Percentiles rank a stretch among this genome's conserved stretches.
phyloP scores from a whole-genome alignment of 2,113 vertebrate genomes.

The Stigmatopora nigra region DNA sequence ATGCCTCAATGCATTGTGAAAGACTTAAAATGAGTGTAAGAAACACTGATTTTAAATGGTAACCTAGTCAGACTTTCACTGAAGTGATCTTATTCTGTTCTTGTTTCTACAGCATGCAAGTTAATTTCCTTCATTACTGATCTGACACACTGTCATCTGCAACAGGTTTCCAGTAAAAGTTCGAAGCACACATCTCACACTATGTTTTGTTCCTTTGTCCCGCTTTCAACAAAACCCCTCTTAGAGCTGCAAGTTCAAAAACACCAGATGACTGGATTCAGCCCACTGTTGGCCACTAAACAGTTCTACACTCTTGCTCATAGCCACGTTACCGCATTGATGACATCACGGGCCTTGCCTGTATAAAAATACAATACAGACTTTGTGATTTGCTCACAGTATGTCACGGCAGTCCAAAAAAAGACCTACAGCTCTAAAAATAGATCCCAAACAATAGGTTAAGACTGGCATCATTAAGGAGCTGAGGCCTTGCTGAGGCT shows the following conservation, averaged over 20 bases:
- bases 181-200: neutral
- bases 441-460: conserved; percentile 56
- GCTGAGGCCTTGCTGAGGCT: conserved; percentile 41
- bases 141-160: neutral
- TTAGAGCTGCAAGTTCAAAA: conserved; percentile 12
- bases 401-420: conserved; percentile 48
- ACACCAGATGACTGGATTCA: conserved; percentile 28
- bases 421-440: conserved; percentile 48
- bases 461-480: conserved; percentile 44
- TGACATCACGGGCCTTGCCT: conserved; percentile 42
- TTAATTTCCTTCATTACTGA: neutral
- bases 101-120: neutral
- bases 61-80: neutral
- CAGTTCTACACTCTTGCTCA: conserved; percentile 31
- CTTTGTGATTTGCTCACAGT: conserved; percentile 39
- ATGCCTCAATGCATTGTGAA: neutral
- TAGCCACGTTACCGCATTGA: conserved; percentile 22
- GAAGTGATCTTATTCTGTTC: neutral
- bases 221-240: neutral
- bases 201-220: conserved; percentile 1
- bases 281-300: conserved; percentile 19
- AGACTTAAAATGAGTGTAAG: neutral
- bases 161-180: conserved; percentile 1
- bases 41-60: neutral
- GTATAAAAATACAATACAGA: conserved; percentile 45